These are phyloP conservation scores for Pseudochirops corinnae DNA, from an alignment of 2,797 vertebrate species.

Conservation along the genomic window DNA sequence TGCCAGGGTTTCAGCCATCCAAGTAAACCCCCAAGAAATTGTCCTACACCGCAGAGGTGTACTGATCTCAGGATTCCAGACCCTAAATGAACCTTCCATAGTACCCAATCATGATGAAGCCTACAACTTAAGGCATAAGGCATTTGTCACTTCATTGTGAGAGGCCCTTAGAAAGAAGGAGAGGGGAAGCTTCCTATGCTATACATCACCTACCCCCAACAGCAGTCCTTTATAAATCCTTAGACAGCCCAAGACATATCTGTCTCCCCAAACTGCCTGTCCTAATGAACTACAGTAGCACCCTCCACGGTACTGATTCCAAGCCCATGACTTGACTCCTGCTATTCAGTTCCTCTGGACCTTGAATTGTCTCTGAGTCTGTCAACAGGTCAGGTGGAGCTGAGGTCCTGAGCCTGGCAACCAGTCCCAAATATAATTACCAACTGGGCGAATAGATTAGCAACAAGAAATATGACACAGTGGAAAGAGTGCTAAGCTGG, in stretches of 20 bases:
- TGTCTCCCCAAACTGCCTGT: neutral
- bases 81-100: neutral
- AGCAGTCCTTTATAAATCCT: neutral
- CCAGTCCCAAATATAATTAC: neutral
- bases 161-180: neutral
- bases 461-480: slow-evolving; percentile 35
- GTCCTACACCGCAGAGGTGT: neutral
- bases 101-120: neutral
- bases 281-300: slow-evolving; percentile 3
- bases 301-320: slow-evolving; percentile 72
- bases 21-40: neutral
- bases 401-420: neutral
- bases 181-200: neutral
- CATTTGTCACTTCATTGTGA: neutral
- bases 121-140: neutral
- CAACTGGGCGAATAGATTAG: neutral
- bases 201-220: neutral
- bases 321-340: neutral
- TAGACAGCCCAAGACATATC: neutral
- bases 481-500: slow-evolving; percentile 40
- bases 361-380: slow-evolving; percentile 35
- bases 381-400: slow-evolving; percentile 30
- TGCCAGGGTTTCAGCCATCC: neutral
- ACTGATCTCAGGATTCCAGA: neutral
- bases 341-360: slow-evolving; percentile 7